These are phyloP conservation scores for Pseudomugil tenellus DNA, from an alignment of 2,797 vertebrate genomes.

Conservation along the genomic window DNA sequence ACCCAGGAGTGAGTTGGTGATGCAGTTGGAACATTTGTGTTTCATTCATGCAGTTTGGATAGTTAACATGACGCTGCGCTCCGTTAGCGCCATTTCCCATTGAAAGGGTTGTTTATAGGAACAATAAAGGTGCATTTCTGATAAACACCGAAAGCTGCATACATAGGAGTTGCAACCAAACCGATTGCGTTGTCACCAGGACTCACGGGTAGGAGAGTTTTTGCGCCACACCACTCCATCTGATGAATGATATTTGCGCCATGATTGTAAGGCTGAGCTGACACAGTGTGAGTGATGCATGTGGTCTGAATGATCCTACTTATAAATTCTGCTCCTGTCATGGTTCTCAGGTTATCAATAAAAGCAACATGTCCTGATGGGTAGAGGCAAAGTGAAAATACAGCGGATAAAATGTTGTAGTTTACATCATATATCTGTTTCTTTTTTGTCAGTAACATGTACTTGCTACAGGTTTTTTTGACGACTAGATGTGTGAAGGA, in stretches of 20 bases:
- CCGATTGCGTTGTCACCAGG: constrained; percentile 2
- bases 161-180: constrained; percentile 17
- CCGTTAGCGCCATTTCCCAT: neutral
- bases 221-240: neutral
- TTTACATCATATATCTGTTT: neutral
- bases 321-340: neutral
- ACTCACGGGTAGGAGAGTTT: neutral
- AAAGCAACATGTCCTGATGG: neutral
- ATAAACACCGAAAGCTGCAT: constrained; percentile 10
- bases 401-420: neutral
- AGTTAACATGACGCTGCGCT: too few relatives aligned
- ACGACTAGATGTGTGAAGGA: neutral
- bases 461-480: neutral
- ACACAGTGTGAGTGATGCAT: constrained; percentile 18
- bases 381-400: too few relatives aligned
- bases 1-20: constrained; percentile 29
- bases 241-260: constrained; percentile 22
- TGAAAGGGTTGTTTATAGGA: neutral
- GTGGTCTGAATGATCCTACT: constrained; percentile 40
- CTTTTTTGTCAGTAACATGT: neutral
- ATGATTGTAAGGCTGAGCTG: constrained; percentile 8
- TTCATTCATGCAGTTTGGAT: too few relatives aligned
- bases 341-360: constrained; percentile 18
- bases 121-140: neutral
- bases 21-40: neutral